Base-by-base conservation (phyloP, 35 echinoderm and acorn worm species). In the Apostichopus californicus region DNA sequence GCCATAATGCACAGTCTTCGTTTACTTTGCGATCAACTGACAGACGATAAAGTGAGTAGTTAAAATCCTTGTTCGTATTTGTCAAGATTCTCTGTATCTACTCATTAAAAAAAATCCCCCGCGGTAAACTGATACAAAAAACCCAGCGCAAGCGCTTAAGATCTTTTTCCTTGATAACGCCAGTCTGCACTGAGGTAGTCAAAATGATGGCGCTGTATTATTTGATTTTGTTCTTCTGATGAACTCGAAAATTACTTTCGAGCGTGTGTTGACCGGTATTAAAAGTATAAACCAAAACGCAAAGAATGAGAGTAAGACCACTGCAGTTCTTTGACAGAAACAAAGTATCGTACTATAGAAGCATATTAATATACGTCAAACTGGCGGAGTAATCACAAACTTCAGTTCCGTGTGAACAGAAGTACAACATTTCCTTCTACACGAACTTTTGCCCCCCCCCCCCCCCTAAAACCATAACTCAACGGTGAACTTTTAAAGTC, bases 11-110 rank as follows among this genome's bases (percentile, higher is more conserved):
- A 46, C 25, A 18, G 17, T 55, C 18, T 11, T 83, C 46, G 80
- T 83, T 83, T 55, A 55, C 52, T 83, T 56, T 83, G 34, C 80
- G 46, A 83, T 83, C 80, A 34, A 83, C 80, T 83, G 80, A 55
- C 80, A 83, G 80, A 13, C 34, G 80, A 83, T 83, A 83, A 83
- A 83, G 55, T 83, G 52, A 83, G 34, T 83, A 20, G 46, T 83
- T 83, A 83, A 18, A 68, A 11, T 18, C 34, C 11, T n/a, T 83
- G 25, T 83, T 55, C 80, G 11, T 83, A 53, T 83, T 83, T 83
- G 80, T 18, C 55, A 18, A 56, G 34, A 55, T 83, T 18, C 80
- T 46, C 52, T 83, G 46, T 83, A 17, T 83, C 24, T 55, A 83
- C 53, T 83, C 80, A 83, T 83, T 83, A 83, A 83, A 83, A 46